These are phyloP conservation scores for Leptopilina syphax DNA, from an alignment of 2,888 invertebrate genomes.

Conservation along the genomic window DNA sequence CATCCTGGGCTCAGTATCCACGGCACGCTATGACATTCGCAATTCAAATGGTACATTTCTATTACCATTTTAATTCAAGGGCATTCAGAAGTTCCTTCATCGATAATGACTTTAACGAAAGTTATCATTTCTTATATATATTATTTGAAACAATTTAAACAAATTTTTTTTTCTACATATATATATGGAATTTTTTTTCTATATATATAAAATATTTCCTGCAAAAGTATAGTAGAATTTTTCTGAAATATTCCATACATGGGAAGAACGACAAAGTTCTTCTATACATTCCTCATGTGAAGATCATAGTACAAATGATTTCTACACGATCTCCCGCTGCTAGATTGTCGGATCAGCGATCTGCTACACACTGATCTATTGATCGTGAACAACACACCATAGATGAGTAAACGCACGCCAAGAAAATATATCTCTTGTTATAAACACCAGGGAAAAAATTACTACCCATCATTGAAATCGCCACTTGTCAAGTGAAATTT, in stretches of 20 bases:
- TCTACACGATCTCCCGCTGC: conserved; percentile 74
- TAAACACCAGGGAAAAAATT: conserved; percentile 28
- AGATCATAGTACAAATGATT: conserved; percentile 72
- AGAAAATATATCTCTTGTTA: conserved; percentile 56
- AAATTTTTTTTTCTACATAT: no score
- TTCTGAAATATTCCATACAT: not conserved
- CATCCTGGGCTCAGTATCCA: conserved; percentile 65
- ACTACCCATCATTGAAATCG: not conserved
- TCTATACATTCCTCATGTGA: conserved; percentile 64
- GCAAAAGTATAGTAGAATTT: not conserved
- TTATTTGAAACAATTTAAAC: no score
- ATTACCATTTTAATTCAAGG: conserved; percentile 76
- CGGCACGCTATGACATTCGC: conserved; percentile 76
- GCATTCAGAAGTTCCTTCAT: conserved; percentile 52
- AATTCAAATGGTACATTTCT: conserved; percentile 77
- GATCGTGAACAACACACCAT: conserved; percentile 70
- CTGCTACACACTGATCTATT: conserved; percentile 72
- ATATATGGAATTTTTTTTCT: no score
- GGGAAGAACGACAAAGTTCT: not conserved
- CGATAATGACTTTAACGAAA: conserved; percentile 37
- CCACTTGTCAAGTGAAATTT: conserved; percentile 6
- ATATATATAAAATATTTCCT: no score
- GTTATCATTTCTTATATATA: not conserved
- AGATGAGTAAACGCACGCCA: conserved; percentile 49
- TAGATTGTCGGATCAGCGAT: conserved; percentile 71